phyloP scores from a whole-genome alignment of 2,113 vertebrate genomes.

The Sinocyclocheilus rhinocerous region DNA sequence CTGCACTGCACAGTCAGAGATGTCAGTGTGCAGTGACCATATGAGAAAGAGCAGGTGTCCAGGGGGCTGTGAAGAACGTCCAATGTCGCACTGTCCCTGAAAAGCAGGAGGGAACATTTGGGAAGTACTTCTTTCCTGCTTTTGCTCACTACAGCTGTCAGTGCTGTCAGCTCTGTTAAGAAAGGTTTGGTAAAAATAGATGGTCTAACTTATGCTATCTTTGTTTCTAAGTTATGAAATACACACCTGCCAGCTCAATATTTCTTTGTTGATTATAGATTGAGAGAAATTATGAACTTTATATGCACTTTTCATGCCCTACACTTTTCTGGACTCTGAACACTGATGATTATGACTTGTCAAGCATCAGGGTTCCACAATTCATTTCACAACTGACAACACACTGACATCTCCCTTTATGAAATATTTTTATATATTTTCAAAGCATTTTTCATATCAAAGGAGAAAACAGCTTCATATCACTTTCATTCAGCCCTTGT shows the following conservation, averaged over 20 bases:
- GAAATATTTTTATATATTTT: background rate
- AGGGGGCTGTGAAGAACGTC: constrained; percentile 26
- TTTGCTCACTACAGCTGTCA: constrained; percentile 16
- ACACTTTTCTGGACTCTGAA: constrained; percentile 12
- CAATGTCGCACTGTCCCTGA: constrained; percentile 34
- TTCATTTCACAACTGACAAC: background rate
- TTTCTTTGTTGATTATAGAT: constrained; percentile 21
- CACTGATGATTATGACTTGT: constrained; percentile 11
- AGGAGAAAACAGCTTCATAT: background rate
- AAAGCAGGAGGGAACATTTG: constrained; percentile 37
- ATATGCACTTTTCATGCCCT: background rate
- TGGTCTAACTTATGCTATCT: background rate
- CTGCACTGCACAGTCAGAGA: constrained; percentile 26
- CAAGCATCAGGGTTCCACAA: background rate
- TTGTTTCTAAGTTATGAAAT: background rate
- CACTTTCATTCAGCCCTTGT: background rate
- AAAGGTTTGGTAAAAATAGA: constrained; percentile 36
- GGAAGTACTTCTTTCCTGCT: background rate
- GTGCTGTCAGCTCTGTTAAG: constrained; percentile 38
- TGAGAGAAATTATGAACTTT: background rate
- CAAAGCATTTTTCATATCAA: background rate
- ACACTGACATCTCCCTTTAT: background rate
- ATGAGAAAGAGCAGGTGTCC: constrained; percentile 47
- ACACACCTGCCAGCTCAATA: background rate
- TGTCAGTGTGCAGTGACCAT: constrained; percentile 57